Evolutionary conservation across 2,888 invertebrate species (phyloP), one percentile per base, ranked within the genome.

Genomic region (Rhogogaster chlorosoma): DNA sequence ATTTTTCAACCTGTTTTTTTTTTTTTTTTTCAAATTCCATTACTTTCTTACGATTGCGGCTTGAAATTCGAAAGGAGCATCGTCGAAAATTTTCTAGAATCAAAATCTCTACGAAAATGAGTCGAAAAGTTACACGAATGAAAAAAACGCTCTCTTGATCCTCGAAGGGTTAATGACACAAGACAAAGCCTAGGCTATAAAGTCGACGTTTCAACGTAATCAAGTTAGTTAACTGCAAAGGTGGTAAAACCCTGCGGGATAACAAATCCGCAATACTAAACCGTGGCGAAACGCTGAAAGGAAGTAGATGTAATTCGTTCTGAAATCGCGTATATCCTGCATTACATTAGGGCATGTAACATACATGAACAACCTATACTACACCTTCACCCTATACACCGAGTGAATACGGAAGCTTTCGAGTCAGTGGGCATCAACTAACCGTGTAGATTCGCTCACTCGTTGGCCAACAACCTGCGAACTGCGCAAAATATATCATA

Each of bases 371-470:
- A n/a, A n/a, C n/a, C n/a, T n/a, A n/a, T n/a, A n/a, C 10, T 18
- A 49, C 26, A 77, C 80, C 22, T 71, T 32, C 15, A 70, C 29
- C 32, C 10, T 29, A 29, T 49, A 18, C 45, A 53, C 80, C 36
- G 61, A 38, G 29, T 61, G 22, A 38, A 73, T 73, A 75, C 75
- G 61, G 61, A 45, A 83, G 70, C 70, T 61, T 85, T 84, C 84
- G 84, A 80, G 75, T 80, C 78, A 73, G 67, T 49, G 85, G 38
- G 84, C 61, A 70, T 70, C 57, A 71, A 83, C 86, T 49, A 86
- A 82, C 86, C 71, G 53, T 78, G 29, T 49, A 73, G 70, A 64
- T 73, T 84, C 83, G 83, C 83, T 29, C 15, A 57, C 6, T 57
- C 57, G 18, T 38, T 67, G 45, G 67, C 42, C 67, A 83, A 83